phyloP scores from a whole-genome alignment of 1,140 invertebrate genomes.

The Sipha flava region DNA sequence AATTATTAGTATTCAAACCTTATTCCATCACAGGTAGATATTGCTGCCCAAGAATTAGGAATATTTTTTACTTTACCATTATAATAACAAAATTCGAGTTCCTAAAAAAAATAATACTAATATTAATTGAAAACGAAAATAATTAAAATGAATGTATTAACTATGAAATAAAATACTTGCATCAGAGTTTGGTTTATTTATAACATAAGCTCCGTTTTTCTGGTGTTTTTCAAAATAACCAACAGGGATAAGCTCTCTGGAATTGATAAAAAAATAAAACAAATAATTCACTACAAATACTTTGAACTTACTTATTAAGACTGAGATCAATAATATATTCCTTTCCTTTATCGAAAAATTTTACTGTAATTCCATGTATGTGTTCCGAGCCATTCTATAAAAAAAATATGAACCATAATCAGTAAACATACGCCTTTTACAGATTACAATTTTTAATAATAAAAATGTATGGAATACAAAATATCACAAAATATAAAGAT shows the following conservation, averaged over 20 bases:
- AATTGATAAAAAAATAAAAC: constrained; percentile 34
- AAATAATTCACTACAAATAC: not conserved
- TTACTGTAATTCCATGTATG: constrained; percentile 58
- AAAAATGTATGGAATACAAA: no score
- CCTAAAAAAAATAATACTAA: constrained; percentile 48
- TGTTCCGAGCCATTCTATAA: constrained; percentile 58
- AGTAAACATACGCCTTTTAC: no score
- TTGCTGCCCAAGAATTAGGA: constrained; percentile 66
- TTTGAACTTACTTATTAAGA: constrained; percentile 51
- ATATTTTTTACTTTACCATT: constrained; percentile 65
- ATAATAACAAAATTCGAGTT: constrained; percentile 70
- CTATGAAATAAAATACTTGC: constrained; percentile 47
- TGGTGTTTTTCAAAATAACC: constrained; percentile 67
- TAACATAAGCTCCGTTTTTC: constrained; percentile 54
- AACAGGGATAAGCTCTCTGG: constrained; percentile 60
- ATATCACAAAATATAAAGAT: no score
- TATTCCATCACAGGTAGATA: constrained; percentile 75
- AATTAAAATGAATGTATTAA: not conserved
- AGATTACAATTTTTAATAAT: no score
- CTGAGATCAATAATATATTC: constrained; percentile 62
- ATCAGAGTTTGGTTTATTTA: constrained; percentile 53
- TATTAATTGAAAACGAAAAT: not conserved
- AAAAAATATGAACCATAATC: constrained; percentile 36
- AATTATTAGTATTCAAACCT: constrained; percentile 43
- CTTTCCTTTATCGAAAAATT: constrained; percentile 56